These are phyloP conservation scores for Tipula unca DNA, from an alignment of 2,888 invertebrate genomes.

Conservation along the genomic window DNA sequence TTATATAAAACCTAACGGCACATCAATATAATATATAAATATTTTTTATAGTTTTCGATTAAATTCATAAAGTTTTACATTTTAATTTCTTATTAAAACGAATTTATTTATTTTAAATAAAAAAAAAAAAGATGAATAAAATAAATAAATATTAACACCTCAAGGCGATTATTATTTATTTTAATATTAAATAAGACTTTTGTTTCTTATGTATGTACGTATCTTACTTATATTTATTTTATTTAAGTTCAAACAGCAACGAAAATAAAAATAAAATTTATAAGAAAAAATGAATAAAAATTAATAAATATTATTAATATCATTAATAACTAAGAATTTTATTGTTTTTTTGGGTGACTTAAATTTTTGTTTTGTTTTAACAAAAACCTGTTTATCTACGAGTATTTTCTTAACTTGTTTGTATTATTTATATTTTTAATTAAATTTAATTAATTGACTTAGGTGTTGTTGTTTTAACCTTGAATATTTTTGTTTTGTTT, in stretches of 20 bases:
- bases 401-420: neutral
- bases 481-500: neutral
- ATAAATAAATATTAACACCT: slow-evolving; percentile 2
- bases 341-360: neutral
- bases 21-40: neutral
- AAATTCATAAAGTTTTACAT: neutral
- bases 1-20: neutral
- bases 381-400: neutral
- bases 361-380: neutral
- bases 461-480: neutral
- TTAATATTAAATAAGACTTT: neutral
- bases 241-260: neutral
- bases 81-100: neutral
- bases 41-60: neutral
- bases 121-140: neutral
- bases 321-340: neutral
- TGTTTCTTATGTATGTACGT: neutral
- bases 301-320: neutral
- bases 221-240: neutral
- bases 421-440: neutral
- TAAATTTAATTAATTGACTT: neutral
- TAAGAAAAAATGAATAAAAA: neutral
- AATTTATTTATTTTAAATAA: neutral
- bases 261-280: neutral
- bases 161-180: slow-evolving; percentile 8